A percentile compares a stretch with the other conserved stretches of the same genome.
phyloP scores from a whole-genome alignment of 2,113 vertebrate genomes.

The Camelus dromedarius region DNA sequence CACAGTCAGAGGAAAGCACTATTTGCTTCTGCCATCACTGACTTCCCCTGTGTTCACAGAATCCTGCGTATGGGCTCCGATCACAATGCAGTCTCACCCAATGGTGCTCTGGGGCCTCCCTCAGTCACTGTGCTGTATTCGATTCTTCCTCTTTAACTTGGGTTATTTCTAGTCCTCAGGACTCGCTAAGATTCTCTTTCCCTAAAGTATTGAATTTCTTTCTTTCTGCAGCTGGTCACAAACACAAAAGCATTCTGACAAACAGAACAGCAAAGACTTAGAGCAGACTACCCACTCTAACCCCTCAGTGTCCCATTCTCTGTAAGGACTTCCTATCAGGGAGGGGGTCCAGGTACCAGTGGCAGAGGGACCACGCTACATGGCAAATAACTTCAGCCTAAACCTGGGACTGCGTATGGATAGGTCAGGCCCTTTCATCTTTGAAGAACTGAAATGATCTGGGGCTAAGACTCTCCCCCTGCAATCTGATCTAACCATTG shows the following conservation, averaged over 20 bases:
- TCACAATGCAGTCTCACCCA: background rate
- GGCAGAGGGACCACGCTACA: background rate
- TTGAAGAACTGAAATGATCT: background rate
- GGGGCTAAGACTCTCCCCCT: background rate
- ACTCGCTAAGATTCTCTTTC: background rate
- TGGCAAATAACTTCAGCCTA: background rate
- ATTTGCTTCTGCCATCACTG: background rate
- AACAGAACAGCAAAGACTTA: background rate
- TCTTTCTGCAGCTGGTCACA: background rate
- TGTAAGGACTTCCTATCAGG: background rate
- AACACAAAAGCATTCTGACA: background rate
- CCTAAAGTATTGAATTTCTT: background rate
- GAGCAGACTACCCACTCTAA: background rate
- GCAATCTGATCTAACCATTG: background rate
- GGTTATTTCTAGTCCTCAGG: background rate
- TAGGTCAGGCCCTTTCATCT: background rate
- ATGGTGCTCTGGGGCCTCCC: background rate
- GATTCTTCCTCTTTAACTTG: background rate
- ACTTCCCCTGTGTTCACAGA: background rate
- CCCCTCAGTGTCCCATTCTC: background rate
- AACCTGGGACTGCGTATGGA: too few relatives aligned
- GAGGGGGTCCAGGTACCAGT: background rate
- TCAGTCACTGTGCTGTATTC: background rate
- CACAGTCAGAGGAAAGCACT: background rate
- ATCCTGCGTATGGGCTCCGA: background rate